phyloP scores from a whole-genome alignment of 2,113 vertebrate genomes.

The Pao palembangensis region DNA sequence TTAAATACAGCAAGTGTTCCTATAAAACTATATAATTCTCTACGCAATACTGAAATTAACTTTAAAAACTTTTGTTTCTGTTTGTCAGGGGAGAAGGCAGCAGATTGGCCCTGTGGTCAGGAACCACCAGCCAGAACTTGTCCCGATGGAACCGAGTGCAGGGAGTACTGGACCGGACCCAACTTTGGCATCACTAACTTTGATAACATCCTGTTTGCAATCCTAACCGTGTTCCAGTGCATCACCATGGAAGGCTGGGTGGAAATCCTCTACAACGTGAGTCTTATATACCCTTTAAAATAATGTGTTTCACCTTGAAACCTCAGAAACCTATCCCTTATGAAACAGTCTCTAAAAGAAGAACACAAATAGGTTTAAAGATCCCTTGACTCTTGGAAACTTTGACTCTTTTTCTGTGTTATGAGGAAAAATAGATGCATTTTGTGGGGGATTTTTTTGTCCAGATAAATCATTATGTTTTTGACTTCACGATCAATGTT shows the following conservation, averaged over 20 bases:
- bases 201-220: slow-evolving; percentile 86
- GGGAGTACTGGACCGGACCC: slow-evolving; percentile 89
- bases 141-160: slow-evolving; percentile 79
- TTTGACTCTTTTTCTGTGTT: not conserved
- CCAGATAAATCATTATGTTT: not conserved
- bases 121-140: slow-evolving; percentile 83
- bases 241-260: slow-evolving; percentile 99
- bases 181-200: slow-evolving; percentile 98
- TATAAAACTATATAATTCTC: too few relatives aligned
- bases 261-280: slow-evolving; percentile 92
- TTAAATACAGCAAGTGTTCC: too few relatives aligned
- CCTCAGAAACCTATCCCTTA: too few relatives aligned
- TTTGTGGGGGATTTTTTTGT: too few relatives aligned
- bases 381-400: too few relatives aligned
- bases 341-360: not conserved
- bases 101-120: slow-evolving; percentile 85
- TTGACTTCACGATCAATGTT: not conserved
- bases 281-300: slow-evolving; percentile 46
- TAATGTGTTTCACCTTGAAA: not conserved
- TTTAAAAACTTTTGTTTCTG: not conserved
- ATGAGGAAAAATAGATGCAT: not conserved
- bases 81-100: slow-evolving; percentile 77
- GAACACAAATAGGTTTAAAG: too few relatives aligned
- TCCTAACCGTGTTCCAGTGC: slow-evolving; percentile 96
- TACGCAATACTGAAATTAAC: too few relatives aligned